phyloP scores from a whole-genome alignment of 2,888 invertebrate species.

The Selenia dentaria region DNA sequence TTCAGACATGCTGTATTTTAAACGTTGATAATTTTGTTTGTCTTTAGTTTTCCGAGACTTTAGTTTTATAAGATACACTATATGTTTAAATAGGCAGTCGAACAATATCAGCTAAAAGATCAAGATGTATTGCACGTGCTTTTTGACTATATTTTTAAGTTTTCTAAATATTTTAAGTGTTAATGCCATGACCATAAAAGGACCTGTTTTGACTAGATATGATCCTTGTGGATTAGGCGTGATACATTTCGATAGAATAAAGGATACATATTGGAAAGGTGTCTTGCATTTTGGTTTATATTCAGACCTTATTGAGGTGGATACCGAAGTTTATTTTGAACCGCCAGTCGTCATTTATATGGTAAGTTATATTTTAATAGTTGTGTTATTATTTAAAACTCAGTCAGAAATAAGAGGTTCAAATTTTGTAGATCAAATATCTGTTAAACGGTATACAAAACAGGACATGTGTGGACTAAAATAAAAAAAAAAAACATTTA shows the following conservation, averaged over 20 bases:
- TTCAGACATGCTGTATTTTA: constrained; percentile 47
- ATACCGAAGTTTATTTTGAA: constrained; percentile 57
- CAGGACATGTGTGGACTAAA: no score
- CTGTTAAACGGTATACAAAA: no score
- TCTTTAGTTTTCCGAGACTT: constrained; percentile 7
- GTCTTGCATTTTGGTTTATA: constrained; percentile 62
- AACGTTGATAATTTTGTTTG: constrained; percentile 12
- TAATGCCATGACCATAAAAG: constrained; percentile 58
- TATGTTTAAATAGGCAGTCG: constrained; percentile 5
- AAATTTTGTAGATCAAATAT: no score
- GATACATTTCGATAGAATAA: constrained; percentile 63
- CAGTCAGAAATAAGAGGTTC: no score
- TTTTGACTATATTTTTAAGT: constrained; percentile 16
- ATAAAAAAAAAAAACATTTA: no score
- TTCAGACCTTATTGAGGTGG: constrained; percentile 43
- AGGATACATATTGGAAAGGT: constrained; percentile 56
- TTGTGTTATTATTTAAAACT: no score
- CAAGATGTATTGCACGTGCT: constrained; percentile 14
- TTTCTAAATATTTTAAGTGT: constrained; percentile 37
- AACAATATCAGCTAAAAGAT: neutral
- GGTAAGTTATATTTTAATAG: constrained; percentile 52
- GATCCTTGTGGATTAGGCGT: constrained; percentile 70
- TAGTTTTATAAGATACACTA: neutral
- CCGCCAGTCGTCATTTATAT: constrained; percentile 50
- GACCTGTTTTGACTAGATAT: constrained; percentile 61